Evolutionary conservation across 37 sponge, comb jelly and placozoan species (phyloP), one percentile per base, ranked within the genome.

Genomic region (Theonella swinhoei): DNA sequence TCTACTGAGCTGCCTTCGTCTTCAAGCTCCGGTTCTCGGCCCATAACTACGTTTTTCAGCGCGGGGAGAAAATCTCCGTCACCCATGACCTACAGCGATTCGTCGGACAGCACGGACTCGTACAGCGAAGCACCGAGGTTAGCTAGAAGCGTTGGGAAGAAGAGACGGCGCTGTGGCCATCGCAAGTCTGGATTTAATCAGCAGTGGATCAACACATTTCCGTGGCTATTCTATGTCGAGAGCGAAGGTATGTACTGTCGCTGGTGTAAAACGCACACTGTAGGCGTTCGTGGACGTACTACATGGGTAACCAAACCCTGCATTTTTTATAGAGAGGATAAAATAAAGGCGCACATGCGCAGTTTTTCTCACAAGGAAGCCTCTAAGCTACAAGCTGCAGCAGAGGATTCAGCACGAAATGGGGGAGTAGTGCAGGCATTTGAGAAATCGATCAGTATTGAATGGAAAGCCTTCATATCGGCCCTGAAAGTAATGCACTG

Each of bases 401-500:
- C 66, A 30, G 17, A 63, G 40, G 60, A 58, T 26, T 75, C 76
- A 38, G 60, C 61, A 25, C 37, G n/a, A 5, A 33, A 54, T 62
- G 78, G 78, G 20, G 78, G 80, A 19, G 66, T 79, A 68, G 34
- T 14, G n/a, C 80, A 79, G 30, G 80, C 80, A 17, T 79, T 79
- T 26, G 28, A 64, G 61, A 20, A 37, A 8, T 66, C n/a, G n/a
- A n/a, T n/a, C n/a, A n/a, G n/a, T n/a, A n/a, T n/a, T n/a, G n/a
- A 66, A 9, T 26, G 67, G n/a, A 66, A 66, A 66, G 67, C 67
- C 67, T 20, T 58, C 29, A 75, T 75, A 35, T 43, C 58, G 29
- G 58, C 78, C 25, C 39, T 79, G 30, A 65, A 79, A 39, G 40
- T 70, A 24, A 71, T 79, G 75, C 79, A 86, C 61, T 86, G 87